phyloP scores from a whole-genome alignment of 2,797 vertebrate species.

The Sebastes iracundus region DNA sequence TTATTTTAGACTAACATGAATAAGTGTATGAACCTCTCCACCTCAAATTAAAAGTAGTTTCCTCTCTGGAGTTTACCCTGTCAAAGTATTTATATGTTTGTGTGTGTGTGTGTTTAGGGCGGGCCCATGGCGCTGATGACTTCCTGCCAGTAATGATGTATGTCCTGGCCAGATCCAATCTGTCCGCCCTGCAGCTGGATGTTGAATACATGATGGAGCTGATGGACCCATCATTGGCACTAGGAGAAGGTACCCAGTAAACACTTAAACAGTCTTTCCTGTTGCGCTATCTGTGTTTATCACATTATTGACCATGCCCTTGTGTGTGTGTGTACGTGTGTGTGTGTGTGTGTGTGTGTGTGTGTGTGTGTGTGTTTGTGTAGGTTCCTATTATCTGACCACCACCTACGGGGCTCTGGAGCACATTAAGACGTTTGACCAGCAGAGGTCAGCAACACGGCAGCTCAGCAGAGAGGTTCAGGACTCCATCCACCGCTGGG shows the following conservation, averaged over 20 bases:
- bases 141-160: conserved; percentile 99
- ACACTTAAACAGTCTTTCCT: background rate
- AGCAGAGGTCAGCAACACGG: conserved; percentile 88
- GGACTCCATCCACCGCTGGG: conserved; percentile 98
- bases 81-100: background rate
- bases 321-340: background rate
- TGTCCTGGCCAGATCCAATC: conserved; percentile 91
- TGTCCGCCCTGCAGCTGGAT: conserved; percentile 88
- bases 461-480: conserved; percentile 95
- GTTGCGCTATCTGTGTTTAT: background rate
- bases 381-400: conserved; percentile 97
- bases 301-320: background rate
- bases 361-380: background rate
- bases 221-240: conserved; percentile 95
- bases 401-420: conserved; percentile 96
- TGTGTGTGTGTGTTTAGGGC: conserved; percentile 80
- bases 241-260: conserved; percentile 89
- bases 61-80: background rate
- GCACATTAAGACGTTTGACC: conserved; percentile 95
- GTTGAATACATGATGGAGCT: conserved; percentile 99
- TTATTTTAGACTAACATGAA: background rate
- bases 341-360: conserved; percentile 4
- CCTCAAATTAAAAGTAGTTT: background rate
- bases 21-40: background rate
- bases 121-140: conserved; percentile 92